phyloP scores from a whole-genome alignment of 2,888 invertebrate species.

The Phengaris alcon region DNA sequence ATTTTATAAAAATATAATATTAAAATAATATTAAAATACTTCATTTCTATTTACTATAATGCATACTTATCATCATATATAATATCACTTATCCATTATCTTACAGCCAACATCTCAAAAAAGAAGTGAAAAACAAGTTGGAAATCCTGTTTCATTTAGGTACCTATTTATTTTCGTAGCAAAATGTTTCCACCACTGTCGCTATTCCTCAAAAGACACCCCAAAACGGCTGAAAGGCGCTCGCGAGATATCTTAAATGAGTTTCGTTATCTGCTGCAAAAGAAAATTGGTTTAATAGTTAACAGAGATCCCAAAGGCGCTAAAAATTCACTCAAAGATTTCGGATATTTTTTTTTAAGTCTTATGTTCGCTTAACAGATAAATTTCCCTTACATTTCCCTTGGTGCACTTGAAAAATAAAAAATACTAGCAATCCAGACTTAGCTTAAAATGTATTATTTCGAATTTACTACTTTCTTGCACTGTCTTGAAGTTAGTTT shows the following conservation, averaged over 20 bases:
- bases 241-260: constrained; percentile 76
- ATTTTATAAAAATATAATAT: too few species aligned
- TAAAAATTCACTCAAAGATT: constrained; percentile 54
- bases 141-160: background rate
- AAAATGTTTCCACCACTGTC: constrained; percentile 42
- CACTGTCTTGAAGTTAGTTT: background rate
- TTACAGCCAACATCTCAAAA: too few species aligned
- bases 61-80: too few species aligned
- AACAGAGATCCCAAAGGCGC: constrained; percentile 63
- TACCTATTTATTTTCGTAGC: background rate
- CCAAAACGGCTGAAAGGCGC: constrained; percentile 73
- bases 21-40: too few species aligned
- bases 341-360: constrained; percentile 42
- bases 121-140: background rate
- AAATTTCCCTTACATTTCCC: constrained; percentile 13
- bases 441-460: background rate
- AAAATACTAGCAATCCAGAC: background rate
- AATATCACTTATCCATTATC: too few species aligned
- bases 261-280: constrained; percentile 75
- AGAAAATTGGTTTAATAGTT: constrained; percentile 77
- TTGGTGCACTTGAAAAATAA: constrained; percentile 12
- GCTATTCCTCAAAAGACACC: constrained; percentile 59
- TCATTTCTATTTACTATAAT: too few species aligned
- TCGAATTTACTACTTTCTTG: background rate
- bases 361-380: constrained; percentile 7